These are phyloP conservation scores for Periophthalmus modestus DNA, from an alignment of 2,113 vertebrate species.

Conservation along the genomic window DNA sequence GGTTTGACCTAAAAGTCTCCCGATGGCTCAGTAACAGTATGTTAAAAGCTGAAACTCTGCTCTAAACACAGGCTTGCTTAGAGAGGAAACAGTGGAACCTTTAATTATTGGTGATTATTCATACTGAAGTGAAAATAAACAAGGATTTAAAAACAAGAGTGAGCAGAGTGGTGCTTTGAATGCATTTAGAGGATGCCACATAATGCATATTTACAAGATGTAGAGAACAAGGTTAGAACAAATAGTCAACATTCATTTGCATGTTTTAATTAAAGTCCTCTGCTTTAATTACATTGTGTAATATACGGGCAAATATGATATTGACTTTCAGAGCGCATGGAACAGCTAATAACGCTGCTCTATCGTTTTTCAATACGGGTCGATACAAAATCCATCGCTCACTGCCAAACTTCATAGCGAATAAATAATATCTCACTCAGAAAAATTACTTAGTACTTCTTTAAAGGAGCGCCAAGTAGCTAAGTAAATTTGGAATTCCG, in stretches of 20 bases:
- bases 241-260: neutral
- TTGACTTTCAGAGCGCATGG: neutral
- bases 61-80: neutral
- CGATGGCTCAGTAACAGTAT: no score
- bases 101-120: slow-evolving; percentile 10
- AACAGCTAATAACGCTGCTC: neutral
- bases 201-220: neutral
- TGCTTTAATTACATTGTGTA: neutral
- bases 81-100: neutral
- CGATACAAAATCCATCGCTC: no score
- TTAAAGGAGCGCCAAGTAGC: neutral
- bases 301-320: neutral
- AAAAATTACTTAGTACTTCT: no score
- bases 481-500: no score
- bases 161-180: neutral
- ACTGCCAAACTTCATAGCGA: no score
- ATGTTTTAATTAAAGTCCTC: slow-evolving; percentile 3
- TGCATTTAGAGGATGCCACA: neutral
- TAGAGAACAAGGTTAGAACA: neutral
- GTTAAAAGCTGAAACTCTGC: neutral
- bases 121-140: neutral
- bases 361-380: no score
- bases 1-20: neutral
- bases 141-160: neutral
- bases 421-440: no score